Evolutionary conservation across 2,888 invertebrate genomes (phyloP).

Genomic region (Prosopocoilus inquinatus): DNA sequence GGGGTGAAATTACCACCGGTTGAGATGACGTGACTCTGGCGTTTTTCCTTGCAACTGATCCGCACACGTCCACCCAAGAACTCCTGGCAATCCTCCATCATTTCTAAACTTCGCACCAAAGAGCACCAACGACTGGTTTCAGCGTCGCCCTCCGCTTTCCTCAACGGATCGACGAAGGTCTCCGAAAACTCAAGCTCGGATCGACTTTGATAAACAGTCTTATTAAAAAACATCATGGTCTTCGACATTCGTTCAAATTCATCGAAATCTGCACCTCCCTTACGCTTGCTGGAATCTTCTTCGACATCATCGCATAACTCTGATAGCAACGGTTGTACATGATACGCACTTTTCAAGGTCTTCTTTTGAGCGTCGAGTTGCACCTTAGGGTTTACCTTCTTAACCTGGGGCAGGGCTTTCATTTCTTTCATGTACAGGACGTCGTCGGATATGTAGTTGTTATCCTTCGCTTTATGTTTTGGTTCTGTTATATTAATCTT

Average conservation of each 20-base stretch:
- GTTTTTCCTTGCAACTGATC: conserved; percentile 33
- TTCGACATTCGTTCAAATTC: conserved; percentile 17
- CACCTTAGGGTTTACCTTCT: conserved; percentile 24
- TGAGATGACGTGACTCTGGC: conserved; percentile 36
- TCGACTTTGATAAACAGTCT: conserved; percentile 15
- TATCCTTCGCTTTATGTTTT: conserved; percentile 12
- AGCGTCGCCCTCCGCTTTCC: conserved; percentile 18
- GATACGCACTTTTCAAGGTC: conserved; percentile 38
- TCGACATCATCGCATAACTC: conserved; percentile 33
- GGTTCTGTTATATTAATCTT: conserved; percentile 27
- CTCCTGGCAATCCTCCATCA: conserved; percentile 28
- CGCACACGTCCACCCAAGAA: conserved; percentile 36
- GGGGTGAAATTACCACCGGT: conserved; percentile 46
- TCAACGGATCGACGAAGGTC: conserved; percentile 17
- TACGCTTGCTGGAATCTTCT: conserved; percentile 16
- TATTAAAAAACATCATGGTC: conserved; percentile 21
- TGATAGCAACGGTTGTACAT: conserved; percentile 36
- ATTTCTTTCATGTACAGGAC: conserved; percentile 26
- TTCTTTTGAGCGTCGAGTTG: conserved; percentile 30
- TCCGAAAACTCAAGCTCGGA: conserved; percentile 16
- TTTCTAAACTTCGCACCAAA: conserved; percentile 32
- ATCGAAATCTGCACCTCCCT: conserved; percentile 17
- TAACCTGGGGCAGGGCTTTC: conserved; percentile 17
- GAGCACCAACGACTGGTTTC: conserved; percentile 33
- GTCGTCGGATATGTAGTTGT: conserved; percentile 19